Evolutionary conservation across 2,888 invertebrate genomes (phyloP), one percentile per base, ranked within the genome.

Genomic region (Ochlodes sylvanus): DNA sequence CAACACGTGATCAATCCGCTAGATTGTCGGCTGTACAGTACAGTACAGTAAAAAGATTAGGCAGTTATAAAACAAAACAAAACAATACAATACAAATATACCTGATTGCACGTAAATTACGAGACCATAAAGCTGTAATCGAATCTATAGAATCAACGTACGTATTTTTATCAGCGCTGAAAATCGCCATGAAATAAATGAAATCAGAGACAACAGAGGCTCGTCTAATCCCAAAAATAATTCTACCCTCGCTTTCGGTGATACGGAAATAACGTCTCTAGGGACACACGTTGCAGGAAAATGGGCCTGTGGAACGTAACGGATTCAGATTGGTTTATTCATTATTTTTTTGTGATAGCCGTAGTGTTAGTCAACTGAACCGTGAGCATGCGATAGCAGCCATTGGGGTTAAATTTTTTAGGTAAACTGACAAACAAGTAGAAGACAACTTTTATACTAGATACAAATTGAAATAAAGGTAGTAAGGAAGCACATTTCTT

Each of bases 161-260:
- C 3, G 17, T 50, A 19, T 50, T 50, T 38, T 19, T 50, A 12
- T 19, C 50, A 19, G 19, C 17, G 17, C 50, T 17, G 50, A 50
- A 50, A 50, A 19, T 50, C 5, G 12, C 50, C 50, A 50, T 50
- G 17, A 50, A 21, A 50, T 50, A 50, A 50, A 50, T 50, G 50
- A 50, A 50, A 50, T 50, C 50, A 50, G 50, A 50, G 19, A 50
- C 50, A 50, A 19, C 50, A 50, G 19, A 19, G 19, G 50, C 19
- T 19, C 50, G 50, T 19, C 50, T 50, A 50, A 50, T 50, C 19
- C 50, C 19, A 50, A 19, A 50, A 50, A 50, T 47, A 19, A 50
- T 50, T 50, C 19, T 50, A 50, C 19, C 50, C 50, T 50, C 50
- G 50, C 50, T 50, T 50, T 19, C 50, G 4, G 50, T 50, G 50